Base-by-base conservation (phyloP, 1,140 invertebrate species). In the Nasonia longicornis region DNA sequence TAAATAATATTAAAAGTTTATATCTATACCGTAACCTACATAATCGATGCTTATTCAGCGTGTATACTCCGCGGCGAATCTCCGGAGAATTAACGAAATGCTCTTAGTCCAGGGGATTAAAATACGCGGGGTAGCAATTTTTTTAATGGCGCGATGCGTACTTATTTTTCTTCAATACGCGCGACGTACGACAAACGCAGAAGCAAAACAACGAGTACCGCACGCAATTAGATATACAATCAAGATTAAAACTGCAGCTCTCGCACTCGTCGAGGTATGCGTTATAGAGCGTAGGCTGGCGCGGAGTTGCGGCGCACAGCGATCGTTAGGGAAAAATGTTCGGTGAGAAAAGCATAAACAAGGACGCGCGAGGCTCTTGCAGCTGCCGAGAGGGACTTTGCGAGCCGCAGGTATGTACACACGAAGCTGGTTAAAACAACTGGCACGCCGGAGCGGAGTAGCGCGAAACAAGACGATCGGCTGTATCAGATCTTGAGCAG, bases 401-500 rank as follows among this genome's bases (percentile, higher is more conserved):
- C 4, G 22, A 31, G 66, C 66, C 66, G 26, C 22, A 31, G 26
- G 2, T 26, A 31, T 67, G 66, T 72, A 64, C 31, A 72, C 45
- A 63, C 42, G 20, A 58, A 58, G 3, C 52, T 14, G 58, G 58
- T 66, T 66, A 72, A 80, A 80, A 80, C 69, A 80, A 73, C 71
- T n/a, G 73, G 52, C 20, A n/a, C 26, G 70, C 31, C 2, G 22
- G 26, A n/a, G 20, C 38, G 22, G 64, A 82, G 52, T 80, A 75
- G 63, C 48, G 58, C 73, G 77, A 73, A 82, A 82, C 82, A 85
- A 86, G 83, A 84, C 83, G 83, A 86, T 86, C 84, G 80, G 48
- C 81, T 84, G 84, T 80, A 86, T 83, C 86, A 86, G 85, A 86
- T 85, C 80, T 75, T 38, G 70, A 20, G 70, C 29, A 71, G 82